phyloP scores from a whole-genome alignment of 2,888 invertebrate genomes.

The Ceraclea dissimilis region DNA sequence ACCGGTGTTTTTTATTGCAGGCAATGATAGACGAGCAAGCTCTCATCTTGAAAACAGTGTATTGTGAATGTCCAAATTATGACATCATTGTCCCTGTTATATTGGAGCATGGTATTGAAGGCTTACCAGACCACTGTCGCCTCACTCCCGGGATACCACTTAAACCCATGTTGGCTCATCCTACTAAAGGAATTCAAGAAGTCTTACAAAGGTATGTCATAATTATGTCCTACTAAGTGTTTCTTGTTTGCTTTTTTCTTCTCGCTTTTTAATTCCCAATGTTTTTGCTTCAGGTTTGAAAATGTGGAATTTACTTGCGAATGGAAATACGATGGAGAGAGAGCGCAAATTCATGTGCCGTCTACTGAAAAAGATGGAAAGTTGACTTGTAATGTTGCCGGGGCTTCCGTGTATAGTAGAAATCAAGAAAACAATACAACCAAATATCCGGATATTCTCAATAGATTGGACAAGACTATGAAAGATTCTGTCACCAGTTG shows the following conservation, averaged over 20 bases:
- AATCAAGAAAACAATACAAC: constrained; percentile 92
- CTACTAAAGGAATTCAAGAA: constrained; percentile 89
- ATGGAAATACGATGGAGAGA: constrained; percentile 98
- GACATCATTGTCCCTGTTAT: constrained; percentile 74
- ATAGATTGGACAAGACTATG: constrained; percentile 55
- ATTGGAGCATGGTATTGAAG: constrained; percentile 64
- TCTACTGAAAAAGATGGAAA: constrained; percentile 14
- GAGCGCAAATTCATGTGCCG: constrained; percentile 75
- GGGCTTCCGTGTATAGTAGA: constrained; percentile 82
- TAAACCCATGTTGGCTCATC: constrained; percentile 98
- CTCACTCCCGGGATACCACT: constrained; percentile 89
- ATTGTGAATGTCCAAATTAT: constrained; percentile 96
- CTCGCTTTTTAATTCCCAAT: neutral
- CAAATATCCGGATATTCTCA: constrained; percentile 93
- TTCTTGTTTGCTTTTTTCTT: neutral
- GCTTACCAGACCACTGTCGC: constrained; percentile 72
- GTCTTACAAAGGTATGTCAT: constrained; percentile 63
- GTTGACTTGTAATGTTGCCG: constrained; percentile 43
- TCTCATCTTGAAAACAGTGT: constrained; percentile 81
- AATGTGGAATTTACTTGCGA: constrained; percentile 91
- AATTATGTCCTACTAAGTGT: too few relatives aligned
- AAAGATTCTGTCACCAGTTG: constrained; percentile 61
- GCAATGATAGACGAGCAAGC: constrained; percentile 64
- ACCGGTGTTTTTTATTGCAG: constrained; percentile 26
- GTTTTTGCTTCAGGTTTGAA: constrained; percentile 57